Conservation (phyloP, 2,797 vertebrate species). For the Pseudochaenichthys georgianus region DNA sequence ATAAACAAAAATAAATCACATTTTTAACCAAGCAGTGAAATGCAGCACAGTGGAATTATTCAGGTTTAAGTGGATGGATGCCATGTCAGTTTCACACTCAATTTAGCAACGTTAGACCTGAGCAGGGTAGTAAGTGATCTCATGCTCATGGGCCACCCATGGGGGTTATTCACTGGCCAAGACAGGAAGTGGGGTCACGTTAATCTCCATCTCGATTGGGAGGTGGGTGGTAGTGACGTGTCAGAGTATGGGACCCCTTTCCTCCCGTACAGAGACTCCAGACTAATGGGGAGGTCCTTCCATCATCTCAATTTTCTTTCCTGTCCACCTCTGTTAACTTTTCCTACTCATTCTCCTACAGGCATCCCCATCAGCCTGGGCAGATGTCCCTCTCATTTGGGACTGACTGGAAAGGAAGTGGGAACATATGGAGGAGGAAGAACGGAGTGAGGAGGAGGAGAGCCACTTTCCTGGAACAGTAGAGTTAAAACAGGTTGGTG, state of each 20-base stretch:
- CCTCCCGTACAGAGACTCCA: constrained; percentile 18
- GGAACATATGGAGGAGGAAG: constrained; percentile 76
- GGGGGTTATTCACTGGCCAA: constrained; percentile 41
- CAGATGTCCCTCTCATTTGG: constrained; percentile 81
- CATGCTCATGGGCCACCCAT: constrained; percentile 55
- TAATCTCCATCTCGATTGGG: constrained; percentile 21
- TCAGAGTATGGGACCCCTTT: constrained; percentile 9
- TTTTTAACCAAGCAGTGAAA: constrained; percentile 31
- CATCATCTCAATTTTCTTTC: constrained; percentile 69
- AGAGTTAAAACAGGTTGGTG: constrained; percentile 68
- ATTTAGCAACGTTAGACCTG: constrained; percentile 56
- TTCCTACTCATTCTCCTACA: constrained; percentile 68
- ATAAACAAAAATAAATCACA: constrained; percentile 26
- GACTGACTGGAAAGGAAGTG: constrained; percentile 76
- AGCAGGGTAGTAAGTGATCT: constrained; percentile 55
- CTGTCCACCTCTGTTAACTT: constrained; percentile 72
- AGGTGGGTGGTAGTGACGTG: constrained; percentile 24
- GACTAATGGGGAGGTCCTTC: constrained; percentile 63
- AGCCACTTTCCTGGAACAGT: constrained; percentile 71
- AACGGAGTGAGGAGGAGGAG: constrained; percentile 63
- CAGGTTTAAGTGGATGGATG: constrained; percentile 36
- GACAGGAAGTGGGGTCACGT: constrained; percentile 35
- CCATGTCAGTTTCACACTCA: constrained; percentile 50
- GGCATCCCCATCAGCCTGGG: constrained; percentile 66
- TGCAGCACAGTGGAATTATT: constrained; percentile 49